Percentiles rank a stretch among this genome's conserved stretches.
Evolutionary conservation across 2,113 vertebrate species (phyloP).

Genomic region (Cacatua alba): DNA sequence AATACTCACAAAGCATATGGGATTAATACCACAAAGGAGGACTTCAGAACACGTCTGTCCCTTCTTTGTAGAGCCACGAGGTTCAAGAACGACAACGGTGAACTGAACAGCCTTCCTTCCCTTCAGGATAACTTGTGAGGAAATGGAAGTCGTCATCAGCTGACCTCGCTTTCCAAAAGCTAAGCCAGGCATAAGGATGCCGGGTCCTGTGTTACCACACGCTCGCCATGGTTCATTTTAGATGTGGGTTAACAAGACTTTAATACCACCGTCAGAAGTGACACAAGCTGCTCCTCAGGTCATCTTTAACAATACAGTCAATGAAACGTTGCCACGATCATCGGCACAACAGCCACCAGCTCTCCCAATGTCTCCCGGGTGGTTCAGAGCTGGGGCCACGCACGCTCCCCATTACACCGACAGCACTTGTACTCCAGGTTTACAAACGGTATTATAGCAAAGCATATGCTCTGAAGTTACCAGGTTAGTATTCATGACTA

Average conservation of each 20-base stretch:
- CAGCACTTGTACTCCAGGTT: background rate
- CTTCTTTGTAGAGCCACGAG: background rate
- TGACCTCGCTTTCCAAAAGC: background rate
- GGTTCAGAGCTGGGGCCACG: background rate
- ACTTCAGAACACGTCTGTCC: background rate
- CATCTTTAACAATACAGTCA: background rate
- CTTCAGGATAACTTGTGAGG: background rate
- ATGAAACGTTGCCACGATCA: background rate
- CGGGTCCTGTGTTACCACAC: background rate
- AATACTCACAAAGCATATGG: background rate
- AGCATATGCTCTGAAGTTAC: conserved; percentile 38
- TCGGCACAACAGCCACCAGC: background rate
- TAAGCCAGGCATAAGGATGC: background rate
- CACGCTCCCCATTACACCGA: background rate
- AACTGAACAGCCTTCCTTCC: background rate
- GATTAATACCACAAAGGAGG: background rate
- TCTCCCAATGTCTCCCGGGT: background rate
- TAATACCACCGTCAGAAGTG: background rate
- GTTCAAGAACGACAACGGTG: background rate
- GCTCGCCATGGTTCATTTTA: background rate
- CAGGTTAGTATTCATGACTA: conserved; percentile 11
- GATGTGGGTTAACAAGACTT: background rate
- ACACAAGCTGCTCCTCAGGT: background rate
- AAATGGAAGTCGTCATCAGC: background rate
- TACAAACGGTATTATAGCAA: background rate